Conservation (phyloP, 2,797 vertebrate species). For the Linurgus olivaceus region DNA sequence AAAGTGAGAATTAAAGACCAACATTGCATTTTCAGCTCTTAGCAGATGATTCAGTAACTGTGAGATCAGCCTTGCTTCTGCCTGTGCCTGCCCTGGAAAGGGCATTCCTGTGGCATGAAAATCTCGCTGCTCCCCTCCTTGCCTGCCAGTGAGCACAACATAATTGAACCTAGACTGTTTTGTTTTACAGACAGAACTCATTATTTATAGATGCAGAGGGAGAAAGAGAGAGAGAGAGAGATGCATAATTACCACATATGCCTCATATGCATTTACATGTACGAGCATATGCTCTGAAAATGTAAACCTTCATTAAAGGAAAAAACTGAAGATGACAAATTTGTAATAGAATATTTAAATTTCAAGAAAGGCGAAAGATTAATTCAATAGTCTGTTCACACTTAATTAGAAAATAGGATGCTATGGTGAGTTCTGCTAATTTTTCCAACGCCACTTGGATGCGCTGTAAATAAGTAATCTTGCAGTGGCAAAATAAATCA, state of each 20-base stretch:
- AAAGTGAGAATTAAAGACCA: not conserved
- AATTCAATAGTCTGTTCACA: not conserved
- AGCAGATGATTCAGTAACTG: not conserved
- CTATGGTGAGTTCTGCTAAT: not conserved
- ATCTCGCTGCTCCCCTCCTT: not conserved
- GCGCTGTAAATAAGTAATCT: not conserved
- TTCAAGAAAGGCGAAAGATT: not conserved
- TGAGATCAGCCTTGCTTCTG: not conserved
- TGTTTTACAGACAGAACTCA: not conserved
- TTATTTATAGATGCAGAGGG: not conserved
- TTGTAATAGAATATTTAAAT: not conserved
- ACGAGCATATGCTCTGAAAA: not conserved
- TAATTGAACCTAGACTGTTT: not conserved
- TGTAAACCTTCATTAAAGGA: not conserved
- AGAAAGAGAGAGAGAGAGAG: not conserved
- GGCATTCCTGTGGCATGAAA: not conserved
- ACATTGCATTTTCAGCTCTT: not conserved
- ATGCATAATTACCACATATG: not conserved
- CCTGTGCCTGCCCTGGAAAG: not conserved
- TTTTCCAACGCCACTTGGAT: not conserved
- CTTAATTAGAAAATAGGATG: not conserved
- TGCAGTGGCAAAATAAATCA: constrained; percentile 22
- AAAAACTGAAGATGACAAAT: not conserved
- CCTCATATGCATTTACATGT: not conserved
- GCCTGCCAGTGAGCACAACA: not conserved